These are phyloP conservation scores for Anableps anableps DNA, from an alignment of 2,797 vertebrate species.

Conservation along the genomic window DNA sequence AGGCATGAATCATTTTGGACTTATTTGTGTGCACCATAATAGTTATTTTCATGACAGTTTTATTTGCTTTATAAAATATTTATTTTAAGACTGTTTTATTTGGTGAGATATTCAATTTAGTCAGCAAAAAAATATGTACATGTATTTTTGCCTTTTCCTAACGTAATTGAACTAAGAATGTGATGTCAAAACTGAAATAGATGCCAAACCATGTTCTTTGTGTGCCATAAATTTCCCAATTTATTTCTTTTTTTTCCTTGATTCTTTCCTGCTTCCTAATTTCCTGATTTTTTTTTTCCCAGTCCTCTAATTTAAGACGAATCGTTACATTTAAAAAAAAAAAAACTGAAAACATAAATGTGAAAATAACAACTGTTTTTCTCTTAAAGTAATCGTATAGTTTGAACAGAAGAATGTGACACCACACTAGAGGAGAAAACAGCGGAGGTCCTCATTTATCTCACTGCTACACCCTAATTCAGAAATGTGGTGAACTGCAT, in stretches of 20 bases:
- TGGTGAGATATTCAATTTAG: too few species aligned
- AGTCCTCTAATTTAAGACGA: slow-evolving; percentile 40
- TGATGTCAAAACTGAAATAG: too few species aligned
- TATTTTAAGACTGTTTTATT: too few species aligned
- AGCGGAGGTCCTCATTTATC: slow-evolving; percentile 34
- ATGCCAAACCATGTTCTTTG: neutral
- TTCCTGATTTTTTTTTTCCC: slow-evolving; percentile 7
- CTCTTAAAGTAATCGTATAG: slow-evolving; percentile 22
- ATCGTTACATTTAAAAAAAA: neutral
- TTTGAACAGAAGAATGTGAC: slow-evolving; percentile 29
- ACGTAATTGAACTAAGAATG: too few species aligned
- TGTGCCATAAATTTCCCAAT: slow-evolving; percentile 16
- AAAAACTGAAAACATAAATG: neutral
- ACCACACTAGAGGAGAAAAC: slow-evolving; percentile 7
- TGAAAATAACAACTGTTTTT: slow-evolving; percentile 29
- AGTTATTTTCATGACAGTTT: too few species aligned
- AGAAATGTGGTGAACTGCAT: slow-evolving; percentile 40
- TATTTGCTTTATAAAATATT: too few species aligned
- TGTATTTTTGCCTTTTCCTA: too few species aligned
- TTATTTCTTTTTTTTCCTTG: neutral
- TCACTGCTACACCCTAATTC: slow-evolving; percentile 21
- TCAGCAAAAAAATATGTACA: too few species aligned
- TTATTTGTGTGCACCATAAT: too few species aligned
- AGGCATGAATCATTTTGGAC: too few species aligned
- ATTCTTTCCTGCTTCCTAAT: slow-evolving; percentile 21